Conservation (phyloP, 1,140 invertebrate genomes). For the Magallana ariakensis region DNA sequence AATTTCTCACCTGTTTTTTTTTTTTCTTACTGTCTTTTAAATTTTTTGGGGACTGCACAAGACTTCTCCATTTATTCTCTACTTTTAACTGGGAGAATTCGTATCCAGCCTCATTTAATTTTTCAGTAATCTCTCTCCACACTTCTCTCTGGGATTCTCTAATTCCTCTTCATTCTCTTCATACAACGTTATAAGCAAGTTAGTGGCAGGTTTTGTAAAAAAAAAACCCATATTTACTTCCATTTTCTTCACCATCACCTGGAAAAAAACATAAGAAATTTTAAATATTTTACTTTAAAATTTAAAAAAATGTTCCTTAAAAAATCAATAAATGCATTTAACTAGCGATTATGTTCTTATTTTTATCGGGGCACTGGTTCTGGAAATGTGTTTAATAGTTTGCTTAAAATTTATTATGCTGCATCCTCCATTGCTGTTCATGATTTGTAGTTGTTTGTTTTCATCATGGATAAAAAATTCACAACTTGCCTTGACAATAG, state of each 20-base stretch:
- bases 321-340: conserved; percentile 16
- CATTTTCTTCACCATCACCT: neutral
- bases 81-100: neutral
- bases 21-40: neutral
- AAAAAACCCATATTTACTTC: neutral
- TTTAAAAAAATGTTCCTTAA: neutral
- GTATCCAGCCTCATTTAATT: neutral
- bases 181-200: neutral
- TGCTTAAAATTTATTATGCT: too few relatives aligned
- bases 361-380: too few relatives aligned
- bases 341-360: neutral
- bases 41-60: neutral
- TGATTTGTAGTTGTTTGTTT: too few relatives aligned
- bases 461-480: too few relatives aligned
- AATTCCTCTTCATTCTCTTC: neutral
- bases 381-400: too few relatives aligned
- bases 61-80: neutral
- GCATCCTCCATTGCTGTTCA: too few relatives aligned
- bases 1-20: conserved; percentile 12
- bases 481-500: too few relatives aligned
- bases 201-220: conserved; percentile 6
- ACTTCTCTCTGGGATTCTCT: conserved; percentile 7
- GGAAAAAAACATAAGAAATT: neutral
- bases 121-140: neutral
- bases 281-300: neutral